These are phyloP conservation scores for Lontra canadensis DNA, from an alignment of 2,113 vertebrate species.

Conservation along the genomic window DNA sequence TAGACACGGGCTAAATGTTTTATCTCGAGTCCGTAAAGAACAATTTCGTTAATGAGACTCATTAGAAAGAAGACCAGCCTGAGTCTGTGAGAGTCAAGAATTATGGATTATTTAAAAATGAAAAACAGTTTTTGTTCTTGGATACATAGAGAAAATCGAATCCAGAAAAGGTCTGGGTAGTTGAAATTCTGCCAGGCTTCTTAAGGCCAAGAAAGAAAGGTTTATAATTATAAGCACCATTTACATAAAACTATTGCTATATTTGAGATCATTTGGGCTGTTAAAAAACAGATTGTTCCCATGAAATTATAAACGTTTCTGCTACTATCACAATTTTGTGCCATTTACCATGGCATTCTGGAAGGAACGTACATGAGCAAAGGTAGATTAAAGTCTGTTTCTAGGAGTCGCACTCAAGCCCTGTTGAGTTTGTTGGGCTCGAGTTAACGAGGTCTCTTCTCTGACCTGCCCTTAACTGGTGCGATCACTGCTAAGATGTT, in stretches of 20 bases:
- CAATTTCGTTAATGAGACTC: not conserved
- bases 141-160: conserved; percentile 58
- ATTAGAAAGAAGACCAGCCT: not conserved
- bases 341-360: conserved; percentile 53
- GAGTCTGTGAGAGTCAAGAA: conserved; percentile 44
- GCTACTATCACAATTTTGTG: conserved; percentile 15
- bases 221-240: conserved; percentile 62
- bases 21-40: conserved; percentile 1
- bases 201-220: conserved; percentile 61
- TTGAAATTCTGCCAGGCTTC: conserved; percentile 55
- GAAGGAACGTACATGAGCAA: conserved; percentile 49
- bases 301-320: conserved; percentile 68
- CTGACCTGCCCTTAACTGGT: not conserved
- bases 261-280: conserved; percentile 55
- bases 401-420: not conserved
- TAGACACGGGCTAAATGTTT: not conserved
- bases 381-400: not conserved
- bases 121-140: conserved; percentile 49
- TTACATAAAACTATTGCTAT: conserved; percentile 65
- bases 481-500: not conserved
- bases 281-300: conserved; percentile 68
- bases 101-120: conserved; percentile 40
- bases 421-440: not conserved
- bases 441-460: not conserved
- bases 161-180: conserved; percentile 50